Conservation (phyloP, 23 tunicate genomes). For the Aplidium turbinatum region DNA sequence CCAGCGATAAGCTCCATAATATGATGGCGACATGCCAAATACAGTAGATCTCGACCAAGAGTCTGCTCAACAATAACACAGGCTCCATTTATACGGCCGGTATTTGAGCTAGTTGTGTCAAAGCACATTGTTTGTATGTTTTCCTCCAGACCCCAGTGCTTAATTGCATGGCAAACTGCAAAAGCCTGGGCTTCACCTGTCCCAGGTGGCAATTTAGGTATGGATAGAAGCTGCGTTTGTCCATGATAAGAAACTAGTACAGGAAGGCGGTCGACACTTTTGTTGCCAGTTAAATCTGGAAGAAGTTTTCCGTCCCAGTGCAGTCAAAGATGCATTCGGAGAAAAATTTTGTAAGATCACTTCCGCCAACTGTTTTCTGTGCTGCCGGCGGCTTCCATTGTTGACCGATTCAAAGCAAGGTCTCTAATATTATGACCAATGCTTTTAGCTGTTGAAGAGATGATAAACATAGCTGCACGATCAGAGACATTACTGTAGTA, state of each 20-base stretch:
- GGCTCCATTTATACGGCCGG: slow-evolving; percentile 12
- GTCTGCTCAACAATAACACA: slow-evolving; percentile 6
- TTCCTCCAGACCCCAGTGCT: slow-evolving; percentile 14
- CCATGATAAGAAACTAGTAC: not conserved
- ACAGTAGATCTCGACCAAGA: not conserved
- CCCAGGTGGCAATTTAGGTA: slow-evolving; percentile 11
- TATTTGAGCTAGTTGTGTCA: slow-evolving; percentile 6
- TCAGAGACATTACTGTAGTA: slow-evolving; percentile 6
- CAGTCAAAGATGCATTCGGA: slow-evolving; percentile 5
- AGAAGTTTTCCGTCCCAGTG: slow-evolving; percentile 7
- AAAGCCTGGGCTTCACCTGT: slow-evolving; percentile 21
- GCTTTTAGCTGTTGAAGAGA: slow-evolving; percentile 8
- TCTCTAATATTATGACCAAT: not conserved
- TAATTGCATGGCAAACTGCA: slow-evolving; percentile 3
- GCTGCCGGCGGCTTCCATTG: not conserved
- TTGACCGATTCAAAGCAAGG: slow-evolving; percentile 3
- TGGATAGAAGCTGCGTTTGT: slow-evolving; percentile 6
- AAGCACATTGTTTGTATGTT: slow-evolving; percentile 6
- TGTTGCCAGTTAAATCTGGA: slow-evolving; percentile 11
- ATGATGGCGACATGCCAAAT: no score
- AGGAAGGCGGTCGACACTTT: slow-evolving; percentile 7
- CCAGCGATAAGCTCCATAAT: not conserved
- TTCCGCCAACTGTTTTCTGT: slow-evolving; percentile 6
- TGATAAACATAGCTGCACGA: slow-evolving; percentile 15
- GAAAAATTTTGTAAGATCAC: slow-evolving; percentile 12